Conservation (phyloP, 2,113 vertebrate genomes). For the Dolichotis patagonum region DNA sequence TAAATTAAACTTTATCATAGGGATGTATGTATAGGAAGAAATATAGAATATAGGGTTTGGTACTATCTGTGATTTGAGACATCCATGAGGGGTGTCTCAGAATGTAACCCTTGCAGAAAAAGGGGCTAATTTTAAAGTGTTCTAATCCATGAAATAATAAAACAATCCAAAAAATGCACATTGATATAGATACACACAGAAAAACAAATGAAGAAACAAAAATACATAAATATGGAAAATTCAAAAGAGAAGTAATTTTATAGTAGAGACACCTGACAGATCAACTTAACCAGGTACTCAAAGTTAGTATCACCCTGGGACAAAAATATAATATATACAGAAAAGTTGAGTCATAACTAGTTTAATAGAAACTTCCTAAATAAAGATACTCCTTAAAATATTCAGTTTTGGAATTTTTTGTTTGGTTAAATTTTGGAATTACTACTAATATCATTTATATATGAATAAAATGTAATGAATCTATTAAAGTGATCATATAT, state of each 20-base stretch:
- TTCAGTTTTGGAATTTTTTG: not conserved
- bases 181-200: not conserved
- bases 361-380: not conserved
- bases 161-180: not conserved
- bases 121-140: not conserved
- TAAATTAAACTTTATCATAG: not conserved
- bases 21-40: not conserved
- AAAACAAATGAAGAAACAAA: too few species aligned
- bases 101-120: not conserved
- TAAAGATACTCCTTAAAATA: not conserved
- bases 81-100: not conserved
- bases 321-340: not conserved
- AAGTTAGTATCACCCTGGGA: not conserved
- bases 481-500: not conserved
- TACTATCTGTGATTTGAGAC: not conserved
- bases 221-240: not conserved
- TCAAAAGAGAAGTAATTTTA: not conserved
- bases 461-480: not conserved
- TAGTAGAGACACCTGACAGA: not conserved
- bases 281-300: not conserved
- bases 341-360: not conserved
- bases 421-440: not conserved
- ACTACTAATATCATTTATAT: not conserved
- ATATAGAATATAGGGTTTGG: not conserved
- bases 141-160: not conserved